Percentiles rank a stretch among this genome's conserved stretches.
Conservation (phyloP, 1,140 invertebrate species). For the Micrasema longulum region DNA sequence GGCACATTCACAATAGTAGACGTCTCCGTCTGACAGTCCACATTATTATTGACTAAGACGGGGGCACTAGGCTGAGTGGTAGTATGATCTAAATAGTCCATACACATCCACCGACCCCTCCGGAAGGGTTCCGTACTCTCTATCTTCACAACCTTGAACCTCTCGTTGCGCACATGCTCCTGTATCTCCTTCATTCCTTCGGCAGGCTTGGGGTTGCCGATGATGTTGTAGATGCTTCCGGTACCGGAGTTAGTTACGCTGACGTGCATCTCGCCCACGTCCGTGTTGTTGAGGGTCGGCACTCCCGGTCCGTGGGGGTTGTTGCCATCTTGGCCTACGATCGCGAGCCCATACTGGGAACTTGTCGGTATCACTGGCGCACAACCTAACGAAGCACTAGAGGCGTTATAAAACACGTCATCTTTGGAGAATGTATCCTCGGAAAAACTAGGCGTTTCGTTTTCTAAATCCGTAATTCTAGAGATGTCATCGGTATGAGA, state of each 20-base stretch:
- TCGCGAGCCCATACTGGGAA: slow-evolving; percentile 84
- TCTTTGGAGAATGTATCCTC: slow-evolving; percentile 87
- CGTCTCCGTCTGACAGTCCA: slow-evolving; percentile 61
- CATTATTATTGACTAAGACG: slow-evolving; percentile 65
- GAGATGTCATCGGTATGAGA: slow-evolving; percentile 91
- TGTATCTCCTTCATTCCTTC: slow-evolving; percentile 80
- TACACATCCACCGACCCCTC: slow-evolving; percentile 93
- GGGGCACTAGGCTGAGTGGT: slow-evolving; percentile 70
- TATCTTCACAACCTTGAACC: slow-evolving; percentile 97
- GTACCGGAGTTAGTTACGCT: slow-evolving; percentile 73
- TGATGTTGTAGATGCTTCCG: slow-evolving; percentile 74
- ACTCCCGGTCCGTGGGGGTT: slow-evolving; percentile 61
- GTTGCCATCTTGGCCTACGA: slow-evolving; percentile 73
- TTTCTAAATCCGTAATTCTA: slow-evolving; percentile 83
- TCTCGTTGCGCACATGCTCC: slow-evolving; percentile 80
- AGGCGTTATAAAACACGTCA: slow-evolving; percentile 83
- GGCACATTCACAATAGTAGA: slow-evolving; percentile 60
- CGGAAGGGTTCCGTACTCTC: slow-evolving; percentile 95
- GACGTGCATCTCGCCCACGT: slow-evolving; percentile 71
- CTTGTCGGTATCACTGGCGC: slow-evolving; percentile 87
- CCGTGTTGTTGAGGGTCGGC: slow-evolving; percentile 66
- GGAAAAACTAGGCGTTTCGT: slow-evolving; percentile 87
- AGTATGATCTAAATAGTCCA: slow-evolving; percentile 93
- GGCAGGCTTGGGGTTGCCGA: slow-evolving; percentile 69
- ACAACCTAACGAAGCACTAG: slow-evolving; percentile 78